Percentiles rank a stretch among this genome's conserved stretches.
phyloP scores from a whole-genome alignment of 2,113 vertebrate species.

The Cephalophus harveyi region DNA sequence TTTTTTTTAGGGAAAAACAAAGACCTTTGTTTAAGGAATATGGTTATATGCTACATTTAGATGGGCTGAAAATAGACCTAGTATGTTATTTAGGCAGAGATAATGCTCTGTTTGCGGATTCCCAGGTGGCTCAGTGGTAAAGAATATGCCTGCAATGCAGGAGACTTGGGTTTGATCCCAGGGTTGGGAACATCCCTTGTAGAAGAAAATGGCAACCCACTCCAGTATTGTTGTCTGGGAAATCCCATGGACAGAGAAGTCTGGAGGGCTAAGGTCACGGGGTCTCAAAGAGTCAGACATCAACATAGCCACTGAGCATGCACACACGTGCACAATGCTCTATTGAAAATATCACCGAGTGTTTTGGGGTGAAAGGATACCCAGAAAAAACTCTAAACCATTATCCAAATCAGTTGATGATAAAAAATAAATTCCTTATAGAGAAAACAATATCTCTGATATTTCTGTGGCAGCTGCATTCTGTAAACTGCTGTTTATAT shows the following conservation, averaged over 20 bases:
- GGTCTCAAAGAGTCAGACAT: neutral
- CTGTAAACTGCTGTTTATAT: neutral
- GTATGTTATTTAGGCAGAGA: neutral
- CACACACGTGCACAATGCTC: neutral
- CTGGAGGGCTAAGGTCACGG: fast-evolving
- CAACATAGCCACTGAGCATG: neutral
- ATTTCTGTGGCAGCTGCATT: neutral
- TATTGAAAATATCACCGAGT: neutral
- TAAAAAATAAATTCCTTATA: slow-evolving; percentile 7
- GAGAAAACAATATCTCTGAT: neutral
- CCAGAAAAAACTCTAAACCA: neutral
- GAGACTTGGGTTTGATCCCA: neutral
- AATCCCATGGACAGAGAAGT: neutral
- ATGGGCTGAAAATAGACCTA: neutral
- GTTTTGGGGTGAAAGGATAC: neutral
- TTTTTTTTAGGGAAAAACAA: neutral
- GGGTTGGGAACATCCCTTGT: neutral
- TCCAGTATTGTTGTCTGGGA: neutral
- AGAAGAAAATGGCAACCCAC: neutral
- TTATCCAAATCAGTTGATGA: neutral
- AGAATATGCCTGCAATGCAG: neutral
- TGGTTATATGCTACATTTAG: neutral
- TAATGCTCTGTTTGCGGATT: neutral
- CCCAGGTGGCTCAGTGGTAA: neutral
- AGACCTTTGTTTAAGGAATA: neutral